Conservation (phyloP, 1,140 invertebrate species). For the Drosophila equinoxialis region DNA sequence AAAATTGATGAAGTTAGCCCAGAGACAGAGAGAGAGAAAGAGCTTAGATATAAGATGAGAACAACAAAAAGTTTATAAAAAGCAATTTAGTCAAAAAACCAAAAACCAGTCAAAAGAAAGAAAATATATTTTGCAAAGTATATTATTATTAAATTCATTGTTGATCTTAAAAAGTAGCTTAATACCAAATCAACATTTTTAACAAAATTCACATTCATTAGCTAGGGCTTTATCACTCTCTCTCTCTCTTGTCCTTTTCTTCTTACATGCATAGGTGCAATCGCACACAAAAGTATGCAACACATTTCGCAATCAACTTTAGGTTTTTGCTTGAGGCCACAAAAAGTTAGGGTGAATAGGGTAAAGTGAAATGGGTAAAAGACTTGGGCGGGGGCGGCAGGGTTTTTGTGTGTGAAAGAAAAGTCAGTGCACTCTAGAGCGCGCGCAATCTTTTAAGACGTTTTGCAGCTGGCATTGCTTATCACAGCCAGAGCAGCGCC, state of each 20-base stretch:
- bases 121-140: neutral
- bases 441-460: conserved; percentile 73
- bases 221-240: neutral
- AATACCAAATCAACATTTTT: neutral
- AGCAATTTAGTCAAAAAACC: neutral
- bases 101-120: neutral
- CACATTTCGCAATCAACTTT: conserved; percentile 54
- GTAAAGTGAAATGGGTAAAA: neutral
- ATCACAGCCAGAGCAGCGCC: conserved; percentile 67
- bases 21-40: neutral
- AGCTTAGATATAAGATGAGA: neutral
- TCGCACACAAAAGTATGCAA: conserved; percentile 50
- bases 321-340: conserved; percentile 33
- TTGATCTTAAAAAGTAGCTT: neutral
- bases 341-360: neutral
- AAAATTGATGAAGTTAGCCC: conserved; percentile 64
- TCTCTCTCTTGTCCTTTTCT: neutral
- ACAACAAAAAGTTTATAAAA: conserved; percentile 12
- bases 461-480: conserved; percentile 75
- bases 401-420: neutral
- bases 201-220: conserved; percentile 15
- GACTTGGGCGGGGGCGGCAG: conserved; percentile 1
- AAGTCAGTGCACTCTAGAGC: conserved; percentile 68
- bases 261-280: conserved; percentile 27
- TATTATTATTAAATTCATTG: neutral